phyloP scores from a whole-genome alignment of 1,140 invertebrate genomes.

The Scaptomyza graminum region DNA sequence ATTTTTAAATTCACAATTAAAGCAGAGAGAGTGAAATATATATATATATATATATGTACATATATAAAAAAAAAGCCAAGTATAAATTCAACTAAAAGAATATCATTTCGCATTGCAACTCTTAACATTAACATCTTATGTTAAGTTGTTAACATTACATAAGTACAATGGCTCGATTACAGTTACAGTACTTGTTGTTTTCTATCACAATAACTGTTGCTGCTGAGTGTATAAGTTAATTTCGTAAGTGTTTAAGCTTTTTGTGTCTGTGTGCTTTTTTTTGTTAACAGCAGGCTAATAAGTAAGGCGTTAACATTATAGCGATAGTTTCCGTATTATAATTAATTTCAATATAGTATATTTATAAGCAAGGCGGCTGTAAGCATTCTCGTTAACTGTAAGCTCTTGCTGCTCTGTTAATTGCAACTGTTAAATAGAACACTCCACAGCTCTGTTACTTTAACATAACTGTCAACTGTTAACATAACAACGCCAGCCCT shows the following conservation, averaged over 20 bases:
- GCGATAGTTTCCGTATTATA: no score
- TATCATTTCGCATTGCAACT: neutral
- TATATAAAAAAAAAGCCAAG: conserved; percentile 14
- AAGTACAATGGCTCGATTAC: neutral
- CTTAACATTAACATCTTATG: neutral
- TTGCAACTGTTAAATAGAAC: no score
- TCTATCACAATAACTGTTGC: neutral
- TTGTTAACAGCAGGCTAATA: no score
- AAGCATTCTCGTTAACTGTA: no score
- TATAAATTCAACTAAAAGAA: conserved; percentile 20
- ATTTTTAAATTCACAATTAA: conserved; percentile 11
- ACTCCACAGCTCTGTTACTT: no score
- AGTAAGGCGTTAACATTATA: no score
- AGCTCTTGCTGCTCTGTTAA: neutral
- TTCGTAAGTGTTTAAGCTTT: no score
- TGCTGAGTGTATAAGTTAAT: neutral
- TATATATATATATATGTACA: neutral
- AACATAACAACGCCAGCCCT: conserved; percentile 30
- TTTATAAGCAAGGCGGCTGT: no score
- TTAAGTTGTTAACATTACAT: neutral
- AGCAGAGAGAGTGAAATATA: neutral
- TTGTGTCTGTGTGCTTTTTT: no score
- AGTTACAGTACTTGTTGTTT: neutral
- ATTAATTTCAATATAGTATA: no score
- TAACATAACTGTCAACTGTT: neutral